Conservation (phyloP, 64 coral and sea anemone species). For the Stylophora pistillata region DNA sequence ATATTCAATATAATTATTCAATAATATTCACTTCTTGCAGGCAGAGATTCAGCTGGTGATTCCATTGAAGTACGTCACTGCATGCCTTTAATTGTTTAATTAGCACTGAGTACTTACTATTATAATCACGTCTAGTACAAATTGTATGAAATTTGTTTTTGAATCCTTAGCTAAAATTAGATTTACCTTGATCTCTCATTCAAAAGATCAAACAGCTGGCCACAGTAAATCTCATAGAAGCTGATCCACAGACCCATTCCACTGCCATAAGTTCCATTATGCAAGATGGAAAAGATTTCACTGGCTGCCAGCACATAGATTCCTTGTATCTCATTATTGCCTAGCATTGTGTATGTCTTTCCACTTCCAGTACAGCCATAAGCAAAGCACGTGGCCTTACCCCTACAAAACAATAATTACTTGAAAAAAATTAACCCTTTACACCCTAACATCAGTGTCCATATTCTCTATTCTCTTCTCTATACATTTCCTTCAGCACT, state of each 20-base stretch:
- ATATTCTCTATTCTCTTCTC: too few species aligned
- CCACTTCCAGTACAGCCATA: constrained; percentile 93
- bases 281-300: constrained; percentile 72
- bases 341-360: constrained; percentile 92
- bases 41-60: too few species aligned
- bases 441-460: too few species aligned
- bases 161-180: neutral
- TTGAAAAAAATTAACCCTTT: neutral
- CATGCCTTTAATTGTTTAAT: too few species aligned
- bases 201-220: constrained; percentile 85
- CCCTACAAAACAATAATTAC: neutral
- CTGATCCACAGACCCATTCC: constrained; percentile 74
- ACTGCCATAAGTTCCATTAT: constrained; percentile 46
- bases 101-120: too few species aligned
- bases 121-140: too few species aligned
- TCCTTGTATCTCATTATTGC: constrained; percentile 74
- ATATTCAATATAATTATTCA: too few species aligned
- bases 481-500: too few species aligned
- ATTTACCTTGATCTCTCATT: constrained; percentile 77
- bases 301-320: constrained; percentile 80
- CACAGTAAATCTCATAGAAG: constrained; percentile 93
- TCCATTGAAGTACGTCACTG: too few species aligned
- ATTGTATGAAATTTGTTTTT: too few species aligned
- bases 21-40: too few species aligned
- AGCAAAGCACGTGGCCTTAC: constrained; percentile 87